A percentile compares a stretch with the other conserved stretches of the same genome.
phyloP scores from a whole-genome alignment of 2,888 invertebrate species.

The Scaptodrosophila latifasciaeformis region DNA sequence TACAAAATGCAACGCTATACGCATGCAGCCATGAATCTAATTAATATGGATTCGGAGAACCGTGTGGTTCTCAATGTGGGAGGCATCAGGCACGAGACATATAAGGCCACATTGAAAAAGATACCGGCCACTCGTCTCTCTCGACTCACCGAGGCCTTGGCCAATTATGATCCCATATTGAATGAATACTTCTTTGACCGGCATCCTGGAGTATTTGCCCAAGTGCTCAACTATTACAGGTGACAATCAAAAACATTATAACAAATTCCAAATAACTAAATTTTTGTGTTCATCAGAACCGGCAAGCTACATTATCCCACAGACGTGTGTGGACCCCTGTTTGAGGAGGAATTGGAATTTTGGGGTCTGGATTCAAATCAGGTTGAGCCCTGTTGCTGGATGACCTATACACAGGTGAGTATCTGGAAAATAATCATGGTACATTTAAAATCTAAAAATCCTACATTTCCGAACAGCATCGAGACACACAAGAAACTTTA shows the following conservation, averaged over 20 bases:
- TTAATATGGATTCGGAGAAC: conserved; percentile 98
- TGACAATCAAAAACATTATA: too few species aligned
- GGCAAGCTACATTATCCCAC: conserved; percentile 99
- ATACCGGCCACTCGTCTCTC: conserved; percentile 97
- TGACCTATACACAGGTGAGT: conserved; percentile 95
- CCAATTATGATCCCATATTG: conserved; percentile 98
- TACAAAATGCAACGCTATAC: conserved; percentile 56
- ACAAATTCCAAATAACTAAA: too few species aligned
- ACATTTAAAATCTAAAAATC: too few species aligned
- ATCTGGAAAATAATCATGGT: too few species aligned
- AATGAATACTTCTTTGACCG: conserved; percentile 99
- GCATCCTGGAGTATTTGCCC: conserved; percentile 97
- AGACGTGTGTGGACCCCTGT: conserved; percentile 98
- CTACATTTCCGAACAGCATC: conserved; percentile 80
- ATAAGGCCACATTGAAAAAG: conserved; percentile 96
- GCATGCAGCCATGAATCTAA: conserved; percentile 85
- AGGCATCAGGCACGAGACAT: conserved; percentile 97
- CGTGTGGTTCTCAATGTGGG: conserved; percentile 99
- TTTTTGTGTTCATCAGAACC: conserved; percentile 79
- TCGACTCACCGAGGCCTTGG: conserved; percentile 95
- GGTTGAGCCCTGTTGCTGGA: conserved; percentile 99
- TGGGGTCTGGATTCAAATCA: conserved; percentile 99
- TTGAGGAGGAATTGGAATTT: conserved; percentile 99
- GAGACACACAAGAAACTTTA: conserved; percentile 98
- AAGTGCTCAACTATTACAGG: conserved; percentile 97